phyloP scores from a whole-genome alignment of 2,113 vertebrate genomes.

The Acinonyx jubatus region DNA sequence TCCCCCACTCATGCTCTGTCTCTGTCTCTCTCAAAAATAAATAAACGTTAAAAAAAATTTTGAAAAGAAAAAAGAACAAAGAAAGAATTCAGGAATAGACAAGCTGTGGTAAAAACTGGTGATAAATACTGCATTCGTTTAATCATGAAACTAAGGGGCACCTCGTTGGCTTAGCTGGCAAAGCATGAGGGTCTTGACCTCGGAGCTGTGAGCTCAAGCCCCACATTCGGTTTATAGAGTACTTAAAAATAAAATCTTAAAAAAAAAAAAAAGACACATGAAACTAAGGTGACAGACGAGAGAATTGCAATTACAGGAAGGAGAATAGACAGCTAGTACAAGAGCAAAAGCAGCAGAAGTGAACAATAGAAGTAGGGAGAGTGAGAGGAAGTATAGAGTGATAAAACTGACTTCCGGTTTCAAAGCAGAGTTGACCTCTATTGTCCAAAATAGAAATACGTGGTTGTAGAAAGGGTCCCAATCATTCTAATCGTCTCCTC shows the following conservation, averaged over 20 bases:
- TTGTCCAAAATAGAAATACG: neutral
- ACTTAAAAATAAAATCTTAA: no score
- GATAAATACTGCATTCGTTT: neutral
- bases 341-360: neutral
- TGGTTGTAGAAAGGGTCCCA: neutral
- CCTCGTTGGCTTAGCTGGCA: no score
- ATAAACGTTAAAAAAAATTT: no score
- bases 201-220: no score
- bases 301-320: neutral
- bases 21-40: no score
- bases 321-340: neutral
- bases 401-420: neutral
- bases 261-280: neutral
- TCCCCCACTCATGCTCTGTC: no score
- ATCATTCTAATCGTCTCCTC: neutral
- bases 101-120: neutral
- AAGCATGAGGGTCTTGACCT: no score
- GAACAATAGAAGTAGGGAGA: neutral
- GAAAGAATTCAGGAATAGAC: constrained; percentile 17
- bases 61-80: no score
- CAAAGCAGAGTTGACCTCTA: neutral
- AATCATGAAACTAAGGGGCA: neutral
- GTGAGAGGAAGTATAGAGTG: neutral
- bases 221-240: no score
- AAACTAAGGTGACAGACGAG: neutral